Evolutionary conservation across 2,797 vertebrate genomes (phyloP), one percentile per base, ranked within the genome.

Genomic region (Muscicapa comitata): DNA sequence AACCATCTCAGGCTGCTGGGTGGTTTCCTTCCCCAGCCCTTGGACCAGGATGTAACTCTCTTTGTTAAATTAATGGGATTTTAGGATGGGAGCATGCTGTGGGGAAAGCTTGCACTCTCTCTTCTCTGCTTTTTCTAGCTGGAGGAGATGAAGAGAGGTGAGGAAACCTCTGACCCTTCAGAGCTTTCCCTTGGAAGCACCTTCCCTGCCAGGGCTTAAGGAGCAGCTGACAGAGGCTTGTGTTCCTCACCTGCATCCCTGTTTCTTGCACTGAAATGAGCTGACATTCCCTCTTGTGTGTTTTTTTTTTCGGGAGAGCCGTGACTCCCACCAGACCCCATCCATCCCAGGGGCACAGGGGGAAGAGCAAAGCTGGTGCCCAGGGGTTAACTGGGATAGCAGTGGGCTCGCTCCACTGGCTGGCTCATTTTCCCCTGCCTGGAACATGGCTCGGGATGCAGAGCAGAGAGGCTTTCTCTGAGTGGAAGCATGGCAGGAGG

Each of bases 41-140:
- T 0, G 2, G 13, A 2, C 2, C 3, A 25, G 47, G n/a, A 53
- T 6, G 0, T 37, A 3, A 3, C 23, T 10, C 25, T 58, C 81
- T 31, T 15, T 3, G 14, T 43, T 75, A 65, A 37, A 61, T 48
- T 19, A 20, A 9, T 0, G 20, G 20, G 25, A 24, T 19, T 1
- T 26, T 55, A 12, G 23, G 78, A 78, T 58, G 0, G 0, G 42
- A 63, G 24, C 4, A 1, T 10, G 45, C 43, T 42, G 19, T 33
- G 37, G 33, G 28, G 26, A 43, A 31, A 47, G 63, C 42, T 70
- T 6, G 21, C 18, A 10, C 42, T 55, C 59, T 55, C 28, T 48
- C 16, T 15, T 7, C 28, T 53, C 37, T 7, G 17, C 67, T 79
- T 88, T 40, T 90, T 33, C 58, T 17, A 8, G 42, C 73, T 48